Percentiles rank a stretch among this genome's conserved stretches.
phyloP scores from a whole-genome alignment of 2,113 vertebrate genomes.

The Tamias sibiricus region DNA sequence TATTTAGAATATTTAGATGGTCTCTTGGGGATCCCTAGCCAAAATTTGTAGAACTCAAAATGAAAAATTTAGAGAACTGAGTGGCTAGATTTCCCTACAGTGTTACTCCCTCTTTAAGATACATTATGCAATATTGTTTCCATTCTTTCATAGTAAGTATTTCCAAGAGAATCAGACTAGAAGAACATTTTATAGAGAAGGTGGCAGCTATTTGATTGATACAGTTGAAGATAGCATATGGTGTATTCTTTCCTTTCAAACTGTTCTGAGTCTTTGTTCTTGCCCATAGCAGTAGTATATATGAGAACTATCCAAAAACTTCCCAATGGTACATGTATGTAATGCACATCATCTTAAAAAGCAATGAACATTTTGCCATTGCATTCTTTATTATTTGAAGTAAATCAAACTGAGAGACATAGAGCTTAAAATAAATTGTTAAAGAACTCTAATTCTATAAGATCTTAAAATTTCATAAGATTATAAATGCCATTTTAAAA shows the following conservation, averaged over 20 bases:
- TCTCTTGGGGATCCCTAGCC: conserved; percentile 31
- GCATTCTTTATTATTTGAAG: conserved; percentile 83
- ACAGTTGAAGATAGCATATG: conserved; percentile 44
- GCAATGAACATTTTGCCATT: conserved; percentile 58
- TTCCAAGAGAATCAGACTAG: conserved; percentile 71
- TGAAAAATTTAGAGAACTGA: conserved; percentile 67
- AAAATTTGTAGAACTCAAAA: conserved; percentile 54
- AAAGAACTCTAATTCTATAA: conserved; percentile 76
- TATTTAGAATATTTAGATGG: conserved; percentile 21
- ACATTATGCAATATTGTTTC: conserved; percentile 62
- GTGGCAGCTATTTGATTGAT: conserved; percentile 66
- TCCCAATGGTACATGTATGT: conserved; percentile 81
- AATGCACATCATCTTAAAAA: conserved; percentile 78
- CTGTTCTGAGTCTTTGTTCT: conserved; percentile 55
- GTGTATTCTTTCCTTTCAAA: conserved; percentile 54
- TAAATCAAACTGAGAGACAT: conserved; percentile 79
- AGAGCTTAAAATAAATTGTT: conserved; percentile 77
- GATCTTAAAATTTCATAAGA: conserved; percentile 72
- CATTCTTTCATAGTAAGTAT: conserved; percentile 58
- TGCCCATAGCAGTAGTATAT: conserved; percentile 67
- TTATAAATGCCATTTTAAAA: conserved; percentile 81
- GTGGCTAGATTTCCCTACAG: conserved; percentile 62
- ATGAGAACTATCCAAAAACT: conserved; percentile 66
- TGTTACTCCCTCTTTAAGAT: conserved; percentile 54
- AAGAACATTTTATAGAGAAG: conserved; percentile 61